Conservation (phyloP, 2,888 invertebrate genomes). For the Campoletis raptor region DNA sequence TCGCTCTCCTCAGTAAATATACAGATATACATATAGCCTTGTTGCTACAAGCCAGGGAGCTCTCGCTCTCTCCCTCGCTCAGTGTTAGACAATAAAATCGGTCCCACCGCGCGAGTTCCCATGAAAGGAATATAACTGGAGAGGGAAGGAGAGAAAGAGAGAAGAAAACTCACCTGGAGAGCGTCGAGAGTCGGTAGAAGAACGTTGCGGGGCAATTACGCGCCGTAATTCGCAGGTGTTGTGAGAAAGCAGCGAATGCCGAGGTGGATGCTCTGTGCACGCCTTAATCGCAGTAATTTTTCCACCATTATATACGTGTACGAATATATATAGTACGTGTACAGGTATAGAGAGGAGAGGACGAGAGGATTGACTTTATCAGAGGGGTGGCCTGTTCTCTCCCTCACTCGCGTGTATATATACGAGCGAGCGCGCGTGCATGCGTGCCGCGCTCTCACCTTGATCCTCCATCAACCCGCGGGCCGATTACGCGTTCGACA, state of each 20-base stretch:
- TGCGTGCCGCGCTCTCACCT: conserved; percentile 23
- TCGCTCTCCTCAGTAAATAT: conserved; percentile 60
- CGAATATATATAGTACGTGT: conserved; percentile 44
- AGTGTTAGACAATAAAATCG: conserved; percentile 81
- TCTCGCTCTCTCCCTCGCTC: conserved; percentile 32
- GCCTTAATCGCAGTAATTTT: conserved; percentile 83
- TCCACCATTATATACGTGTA: conserved; percentile 80
- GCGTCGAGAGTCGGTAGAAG: conserved; percentile 74
- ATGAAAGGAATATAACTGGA: conserved; percentile 79
- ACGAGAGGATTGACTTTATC: conserved; percentile 73
- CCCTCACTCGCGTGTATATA: not conserved
- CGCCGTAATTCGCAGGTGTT: conserved; percentile 84
- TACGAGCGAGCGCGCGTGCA: not conserved
- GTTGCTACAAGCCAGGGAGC: conserved; percentile 28
- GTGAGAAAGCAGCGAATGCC: conserved; percentile 82
- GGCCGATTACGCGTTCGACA: conserved; percentile 52
- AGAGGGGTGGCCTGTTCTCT: conserved; percentile 24
- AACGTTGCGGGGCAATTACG: conserved; percentile 81
- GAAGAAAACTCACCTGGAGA: conserved; percentile 57
- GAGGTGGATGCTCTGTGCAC: conserved; percentile 79
- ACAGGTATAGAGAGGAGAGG: conserved; percentile 11
- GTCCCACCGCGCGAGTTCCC: conserved; percentile 78
- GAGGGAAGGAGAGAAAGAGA: conserved; percentile 35
- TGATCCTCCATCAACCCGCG: conserved; percentile 34
- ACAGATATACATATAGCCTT: conserved; percentile 40